Percentiles rank a stretch among this genome's conserved stretches.
Evolutionary conservation across 2,888 invertebrate genomes (phyloP).

Genomic region (Rhingia rostrata): DNA sequence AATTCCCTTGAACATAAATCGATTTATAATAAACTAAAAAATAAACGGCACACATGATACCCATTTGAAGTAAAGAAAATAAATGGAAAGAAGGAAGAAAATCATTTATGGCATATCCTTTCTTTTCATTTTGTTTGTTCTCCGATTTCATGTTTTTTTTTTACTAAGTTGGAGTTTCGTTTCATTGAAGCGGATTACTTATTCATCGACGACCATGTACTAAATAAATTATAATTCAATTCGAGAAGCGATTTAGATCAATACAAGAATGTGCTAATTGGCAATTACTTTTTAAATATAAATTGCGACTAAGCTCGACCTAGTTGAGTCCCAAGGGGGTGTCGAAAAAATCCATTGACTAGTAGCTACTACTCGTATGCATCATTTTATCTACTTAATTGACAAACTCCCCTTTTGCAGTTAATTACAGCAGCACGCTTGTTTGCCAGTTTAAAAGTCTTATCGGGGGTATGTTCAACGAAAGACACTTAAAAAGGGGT

Average conservation of each 20-base stretch:
- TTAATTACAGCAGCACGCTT: conserved; percentile 42
- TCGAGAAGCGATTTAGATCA: conserved; percentile 47
- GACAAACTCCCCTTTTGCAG: conserved; percentile 32
- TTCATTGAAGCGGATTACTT: conserved; percentile 31
- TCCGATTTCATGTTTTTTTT: conserved; percentile 25
- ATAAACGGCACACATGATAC: conserved; percentile 36
- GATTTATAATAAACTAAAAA: conserved; percentile 34
- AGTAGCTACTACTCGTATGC: conserved; percentile 15
- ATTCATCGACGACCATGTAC: conserved; percentile 41
- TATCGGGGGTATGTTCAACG: conserved; percentile 7
- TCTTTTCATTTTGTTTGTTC: conserved; percentile 7
- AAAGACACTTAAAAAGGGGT: conserved; percentile 38
- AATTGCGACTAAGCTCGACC: conserved; percentile 55
- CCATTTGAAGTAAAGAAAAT: conserved; percentile 39
- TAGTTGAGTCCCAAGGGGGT: conserved; percentile 16
- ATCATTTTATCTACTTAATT: conserved; percentile 60
- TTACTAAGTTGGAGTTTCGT: conserved; percentile 35
- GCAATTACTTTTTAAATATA: conserved; percentile 47
- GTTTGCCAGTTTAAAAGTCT: conserved; percentile 32
- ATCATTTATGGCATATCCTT: conserved; percentile 20
- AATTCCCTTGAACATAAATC: conserved; percentile 56
- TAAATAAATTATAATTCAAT: conserved; percentile 25
- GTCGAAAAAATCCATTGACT: conserved; percentile 10
- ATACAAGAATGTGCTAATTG: conserved; percentile 59
- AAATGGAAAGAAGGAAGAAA: conserved; percentile 6